phyloP scores from a whole-genome alignment of 2,113 vertebrate species.

The Chionodraco myersi region DNA sequence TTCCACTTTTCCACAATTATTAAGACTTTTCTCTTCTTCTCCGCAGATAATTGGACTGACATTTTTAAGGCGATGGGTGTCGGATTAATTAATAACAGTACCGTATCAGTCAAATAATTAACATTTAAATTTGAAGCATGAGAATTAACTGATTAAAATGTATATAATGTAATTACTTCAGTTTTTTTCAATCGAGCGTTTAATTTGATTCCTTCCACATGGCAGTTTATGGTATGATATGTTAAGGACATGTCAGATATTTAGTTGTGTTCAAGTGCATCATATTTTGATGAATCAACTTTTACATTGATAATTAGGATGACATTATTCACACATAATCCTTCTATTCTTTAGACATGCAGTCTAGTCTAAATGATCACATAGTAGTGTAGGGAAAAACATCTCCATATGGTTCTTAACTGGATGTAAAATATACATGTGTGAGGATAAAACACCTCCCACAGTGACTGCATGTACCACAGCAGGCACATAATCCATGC shows the following conservation, averaged over 20 bases:
- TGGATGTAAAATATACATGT: conserved; percentile 33
- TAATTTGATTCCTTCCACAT: not conserved
- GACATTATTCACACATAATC: conserved; percentile 1
- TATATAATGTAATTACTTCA: conserved; percentile 14
- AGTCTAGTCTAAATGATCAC: conserved; percentile 9
- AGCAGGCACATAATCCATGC: conserved; percentile 30
- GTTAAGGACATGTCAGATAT: not conserved
- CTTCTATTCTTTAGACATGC: not conserved
- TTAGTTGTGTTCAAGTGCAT: not conserved
- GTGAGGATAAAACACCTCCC: conserved; percentile 35
- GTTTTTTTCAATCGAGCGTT: conserved; percentile 13
- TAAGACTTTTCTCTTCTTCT: no score
- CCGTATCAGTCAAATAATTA: not conserved
- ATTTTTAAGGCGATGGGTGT: not conserved
- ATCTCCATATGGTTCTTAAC: conserved; percentile 45
- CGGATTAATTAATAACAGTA: not conserved
- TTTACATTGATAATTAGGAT: not conserved
- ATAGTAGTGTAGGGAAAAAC: conserved; percentile 19
- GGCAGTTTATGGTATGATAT: not conserved
- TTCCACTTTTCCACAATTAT: no score
- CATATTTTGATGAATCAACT: not conserved
- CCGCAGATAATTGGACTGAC: no score
- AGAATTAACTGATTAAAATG: conserved; percentile 18
- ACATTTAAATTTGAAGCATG: conserved; percentile 1
- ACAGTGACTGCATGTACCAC: not conserved